Conservation (phyloP, 1,140 invertebrate species). For the Adelges cooleyi region DNA sequence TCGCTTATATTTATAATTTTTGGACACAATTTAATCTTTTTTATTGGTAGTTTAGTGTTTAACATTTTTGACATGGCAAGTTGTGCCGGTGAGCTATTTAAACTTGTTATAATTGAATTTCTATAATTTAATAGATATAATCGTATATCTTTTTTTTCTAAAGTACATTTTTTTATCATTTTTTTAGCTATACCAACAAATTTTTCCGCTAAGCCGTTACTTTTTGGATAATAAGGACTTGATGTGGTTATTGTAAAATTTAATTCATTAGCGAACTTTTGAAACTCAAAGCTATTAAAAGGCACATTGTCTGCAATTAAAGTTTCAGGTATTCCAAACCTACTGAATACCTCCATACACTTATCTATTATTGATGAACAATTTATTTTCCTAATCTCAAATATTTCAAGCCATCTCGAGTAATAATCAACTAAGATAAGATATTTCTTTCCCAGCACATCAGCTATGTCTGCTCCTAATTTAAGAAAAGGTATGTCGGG, state of each 20-base stretch:
- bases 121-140: constrained; percentile 25
- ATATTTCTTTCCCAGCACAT: constrained; percentile 21
- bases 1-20: not conserved
- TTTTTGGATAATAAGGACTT: constrained; percentile 37
- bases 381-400: not conserved
- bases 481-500: constrained; percentile 28
- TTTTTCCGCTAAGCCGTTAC: constrained; percentile 38
- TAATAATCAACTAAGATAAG: constrained; percentile 31
- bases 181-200: constrained; percentile 38
- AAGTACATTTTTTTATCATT: constrained; percentile 34
- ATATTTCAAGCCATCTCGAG: constrained; percentile 30
- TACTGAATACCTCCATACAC: constrained; percentile 34
- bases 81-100: not conserved
- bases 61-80: not conserved
- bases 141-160: constrained; percentile 25
- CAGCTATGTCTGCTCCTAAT: constrained; percentile 31
- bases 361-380: too few species aligned
- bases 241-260: constrained; percentile 37
- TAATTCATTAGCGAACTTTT: constrained; percentile 38
- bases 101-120: not conserved
- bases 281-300: constrained; percentile 32
- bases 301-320: constrained; percentile 38
- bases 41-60: not conserved
- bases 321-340: constrained; percentile 25
- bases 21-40: not conserved